Conservation (phyloP, 1,140 invertebrate species). For the Xylocopa sonorina region DNA sequence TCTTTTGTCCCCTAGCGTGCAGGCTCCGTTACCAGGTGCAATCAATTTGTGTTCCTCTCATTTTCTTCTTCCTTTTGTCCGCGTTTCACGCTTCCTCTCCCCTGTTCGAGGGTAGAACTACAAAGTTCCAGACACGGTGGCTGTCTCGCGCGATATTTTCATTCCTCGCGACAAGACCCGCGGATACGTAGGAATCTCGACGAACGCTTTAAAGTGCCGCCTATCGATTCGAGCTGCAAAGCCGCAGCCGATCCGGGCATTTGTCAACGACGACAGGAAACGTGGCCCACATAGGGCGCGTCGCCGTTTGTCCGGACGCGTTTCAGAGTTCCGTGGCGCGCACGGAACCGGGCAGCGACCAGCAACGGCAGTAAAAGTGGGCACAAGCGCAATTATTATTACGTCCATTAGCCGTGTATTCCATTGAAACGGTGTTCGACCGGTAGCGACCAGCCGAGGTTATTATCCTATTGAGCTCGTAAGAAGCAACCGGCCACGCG, state of each 20-base stretch:
- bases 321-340: conserved; percentile 14
- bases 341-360: background rate
- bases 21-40: background rate
- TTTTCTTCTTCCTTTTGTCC: too few relatives aligned
- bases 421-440: conserved; percentile 68
- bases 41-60: background rate
- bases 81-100: too few relatives aligned
- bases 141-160: conserved; percentile 10
- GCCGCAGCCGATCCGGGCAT: conserved; percentile 48
- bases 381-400: conserved; percentile 75
- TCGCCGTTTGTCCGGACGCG: conserved; percentile 23
- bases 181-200: conserved; percentile 4
- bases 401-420: conserved; percentile 68
- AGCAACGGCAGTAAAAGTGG: conserved; percentile 32
- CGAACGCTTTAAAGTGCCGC: conserved; percentile 38
- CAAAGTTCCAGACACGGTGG: background rate
- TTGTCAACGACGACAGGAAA: conserved; percentile 54
- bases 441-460: conserved; percentile 56
- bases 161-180: conserved; percentile 4
- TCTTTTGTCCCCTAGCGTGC: background rate
- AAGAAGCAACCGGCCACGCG: conserved; percentile 68
- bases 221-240: conserved; percentile 48
- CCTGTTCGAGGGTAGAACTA: too few relatives aligned
- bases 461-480: conserved; percentile 80
- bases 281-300: conserved; percentile 47